Conservation (phyloP, 2,888 invertebrate species). For the Perizoma affinitatum region DNA sequence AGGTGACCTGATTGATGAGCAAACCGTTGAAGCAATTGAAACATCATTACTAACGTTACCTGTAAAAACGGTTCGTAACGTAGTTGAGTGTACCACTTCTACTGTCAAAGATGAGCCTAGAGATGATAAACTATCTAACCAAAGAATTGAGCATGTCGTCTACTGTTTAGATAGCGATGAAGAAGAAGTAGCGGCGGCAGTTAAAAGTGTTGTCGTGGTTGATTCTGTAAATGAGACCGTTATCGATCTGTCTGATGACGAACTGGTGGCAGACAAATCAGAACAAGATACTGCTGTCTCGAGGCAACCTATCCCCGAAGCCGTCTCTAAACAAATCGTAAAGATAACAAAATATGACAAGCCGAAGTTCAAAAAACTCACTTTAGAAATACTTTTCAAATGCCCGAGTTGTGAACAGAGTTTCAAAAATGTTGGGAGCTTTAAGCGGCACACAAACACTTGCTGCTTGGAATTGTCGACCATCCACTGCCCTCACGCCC, state of each 20-base stretch:
- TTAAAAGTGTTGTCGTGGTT: constrained; percentile 8
- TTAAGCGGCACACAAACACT: constrained; percentile 54
- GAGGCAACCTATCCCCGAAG: not conserved
- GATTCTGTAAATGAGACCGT: constrained; percentile 34
- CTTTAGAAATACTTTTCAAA: constrained; percentile 39
- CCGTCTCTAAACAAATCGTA: constrained; percentile 1
- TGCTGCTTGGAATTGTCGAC: constrained; percentile 40
- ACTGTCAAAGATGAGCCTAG: constrained; percentile 52
- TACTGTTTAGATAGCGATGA: constrained; percentile 72
- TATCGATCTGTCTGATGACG: constrained; percentile 56
- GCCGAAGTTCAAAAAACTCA: constrained; percentile 25
- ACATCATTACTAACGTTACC: constrained; percentile 19
- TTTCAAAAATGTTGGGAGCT: constrained; percentile 39
- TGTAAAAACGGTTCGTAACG: constrained; percentile 5
- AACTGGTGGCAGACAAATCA: constrained; percentile 15
- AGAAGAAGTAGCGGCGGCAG: constrained; percentile 43
- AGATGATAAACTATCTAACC: constrained; percentile 21
- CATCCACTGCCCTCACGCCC: constrained; percentile 34
- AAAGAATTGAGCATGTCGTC: constrained; percentile 31
- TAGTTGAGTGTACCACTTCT: constrained; percentile 28
- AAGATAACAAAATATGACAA: constrained; percentile 6
- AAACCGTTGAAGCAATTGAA: constrained; percentile 15
- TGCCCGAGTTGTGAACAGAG: constrained; percentile 55
- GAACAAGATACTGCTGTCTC: not conserved
- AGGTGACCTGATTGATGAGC: constrained; percentile 11